Conservation (phyloP, 2,888 invertebrate species). For the Cantharis flavilabris region DNA sequence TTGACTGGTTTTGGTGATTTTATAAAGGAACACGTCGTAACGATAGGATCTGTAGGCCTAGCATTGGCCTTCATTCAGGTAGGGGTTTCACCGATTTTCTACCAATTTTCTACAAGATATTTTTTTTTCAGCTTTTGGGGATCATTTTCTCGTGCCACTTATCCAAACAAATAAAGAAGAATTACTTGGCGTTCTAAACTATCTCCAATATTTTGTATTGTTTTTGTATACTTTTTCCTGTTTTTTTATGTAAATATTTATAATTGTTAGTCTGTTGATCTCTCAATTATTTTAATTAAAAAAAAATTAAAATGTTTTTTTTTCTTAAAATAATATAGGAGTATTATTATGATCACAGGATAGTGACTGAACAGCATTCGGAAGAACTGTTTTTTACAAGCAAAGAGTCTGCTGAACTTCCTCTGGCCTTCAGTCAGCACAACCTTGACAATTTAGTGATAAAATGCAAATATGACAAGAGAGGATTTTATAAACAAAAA, state of each 20-base stretch:
- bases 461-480: too few relatives aligned
- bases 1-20: conserved; percentile 64
- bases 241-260: not conserved
- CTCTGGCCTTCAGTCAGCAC: too few relatives aligned
- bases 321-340: too few relatives aligned
- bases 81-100: conserved; percentile 33
- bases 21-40: conserved; percentile 71
- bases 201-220: not conserved
- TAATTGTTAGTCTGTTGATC: not conserved
- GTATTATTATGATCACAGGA: too few relatives aligned
- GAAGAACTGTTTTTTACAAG: too few relatives aligned
- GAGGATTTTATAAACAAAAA: too few relatives aligned
- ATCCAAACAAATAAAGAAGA: conserved; percentile 77
- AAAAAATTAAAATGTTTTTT: not conserved
- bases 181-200: conserved; percentile 32
- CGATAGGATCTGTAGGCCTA: conserved; percentile 81
- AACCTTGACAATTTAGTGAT: too few relatives aligned
- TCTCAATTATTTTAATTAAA: not conserved
- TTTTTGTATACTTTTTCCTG: not conserved
- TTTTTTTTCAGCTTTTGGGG: conserved; percentile 74
- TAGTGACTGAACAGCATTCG: too few relatives aligned
- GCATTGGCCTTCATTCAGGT: conserved; percentile 88
- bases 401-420: too few relatives aligned
- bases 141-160: conserved; percentile 90
- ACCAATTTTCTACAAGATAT: conserved; percentile 4